A percentile compares a stretch with the other conserved stretches of the same genome.
Conservation (phyloP, 2,797 vertebrate genomes). For the Cichlasoma orientale region DNA sequence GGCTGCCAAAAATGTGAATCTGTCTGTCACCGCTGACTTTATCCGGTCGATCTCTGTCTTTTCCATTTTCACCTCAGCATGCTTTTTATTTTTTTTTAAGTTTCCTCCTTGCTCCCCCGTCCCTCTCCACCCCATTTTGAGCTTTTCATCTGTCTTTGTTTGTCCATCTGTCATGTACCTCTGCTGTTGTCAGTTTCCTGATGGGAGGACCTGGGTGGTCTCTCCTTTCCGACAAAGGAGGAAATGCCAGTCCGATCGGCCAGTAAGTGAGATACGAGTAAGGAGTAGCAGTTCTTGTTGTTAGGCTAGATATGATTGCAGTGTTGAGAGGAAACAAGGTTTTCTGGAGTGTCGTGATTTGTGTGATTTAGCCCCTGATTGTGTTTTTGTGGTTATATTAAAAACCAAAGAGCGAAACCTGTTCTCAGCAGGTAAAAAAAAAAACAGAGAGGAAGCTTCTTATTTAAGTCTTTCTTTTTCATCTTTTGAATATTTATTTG, state of each 20-base stretch:
- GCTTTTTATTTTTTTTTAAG: constrained; percentile 15
- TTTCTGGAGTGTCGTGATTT: constrained; percentile 15
- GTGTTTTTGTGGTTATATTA: constrained; percentile 18
- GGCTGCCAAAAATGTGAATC: constrained; percentile 30
- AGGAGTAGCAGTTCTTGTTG: background rate
- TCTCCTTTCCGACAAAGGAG: constrained; percentile 84
- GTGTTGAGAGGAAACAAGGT: constrained; percentile 23
- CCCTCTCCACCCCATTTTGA: background rate
- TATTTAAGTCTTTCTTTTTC: constrained; percentile 10
- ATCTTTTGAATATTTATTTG: constrained; percentile 20
- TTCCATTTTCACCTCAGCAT: constrained; percentile 64
- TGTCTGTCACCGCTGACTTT: constrained; percentile 44
- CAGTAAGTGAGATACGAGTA: constrained; percentile 56
- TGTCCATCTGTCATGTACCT: constrained; percentile 18
- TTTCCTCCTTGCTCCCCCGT: background rate
- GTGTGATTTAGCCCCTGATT: background rate
- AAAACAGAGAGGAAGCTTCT: constrained; percentile 17
- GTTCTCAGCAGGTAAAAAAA: background rate
- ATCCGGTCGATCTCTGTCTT: constrained; percentile 19
- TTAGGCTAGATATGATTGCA: constrained; percentile 15
- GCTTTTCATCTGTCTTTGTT: constrained; percentile 37
- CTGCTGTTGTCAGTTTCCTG: constrained; percentile 84
- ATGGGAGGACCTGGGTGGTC: constrained; percentile 93
- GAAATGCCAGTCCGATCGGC: constrained; percentile 41
- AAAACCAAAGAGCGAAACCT: constrained; percentile 3